Evolutionary conservation across 2,113 vertebrate species (phyloP).

Genomic region (Diglossa brunneiventris): DNA sequence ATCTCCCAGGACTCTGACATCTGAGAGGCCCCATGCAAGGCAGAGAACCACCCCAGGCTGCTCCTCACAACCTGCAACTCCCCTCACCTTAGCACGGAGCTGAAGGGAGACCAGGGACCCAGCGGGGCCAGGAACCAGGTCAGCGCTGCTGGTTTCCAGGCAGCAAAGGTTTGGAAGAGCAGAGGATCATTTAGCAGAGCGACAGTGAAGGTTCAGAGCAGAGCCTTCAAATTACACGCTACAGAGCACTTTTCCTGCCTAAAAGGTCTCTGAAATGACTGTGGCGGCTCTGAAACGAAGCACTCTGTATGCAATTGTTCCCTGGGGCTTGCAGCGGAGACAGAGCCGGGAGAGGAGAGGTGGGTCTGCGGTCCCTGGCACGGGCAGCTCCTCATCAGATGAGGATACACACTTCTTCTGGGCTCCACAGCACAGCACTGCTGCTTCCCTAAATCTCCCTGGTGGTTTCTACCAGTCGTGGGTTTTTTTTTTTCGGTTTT

Average conservation of each 20-base stretch:
- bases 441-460: slow-evolving; percentile 33
- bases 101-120: neutral
- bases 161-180: slow-evolving; percentile 60
- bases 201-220: slow-evolving; percentile 52
- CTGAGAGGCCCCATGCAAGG: slow-evolving; percentile 5
- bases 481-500: neutral
- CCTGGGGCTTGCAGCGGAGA: slow-evolving; percentile 63
- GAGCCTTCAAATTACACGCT: slow-evolving; percentile 66
- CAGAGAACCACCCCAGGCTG: slow-evolving; percentile 4
- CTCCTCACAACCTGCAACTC: neutral
- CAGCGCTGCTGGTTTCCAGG: slow-evolving; percentile 48
- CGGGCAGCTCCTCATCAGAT: neutral
- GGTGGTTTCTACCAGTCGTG: neutral
- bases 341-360: slow-evolving; percentile 28
- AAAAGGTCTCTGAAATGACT: slow-evolving; percentile 62
- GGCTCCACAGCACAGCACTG: neutral
- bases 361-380: slow-evolving; percentile 40
- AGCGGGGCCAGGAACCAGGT: slow-evolving; percentile 48
- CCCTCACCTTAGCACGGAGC: neutral
- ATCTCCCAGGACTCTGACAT: slow-evolving; percentile 46
- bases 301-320: slow-evolving; percentile 61
- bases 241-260: slow-evolving; percentile 64
- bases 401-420: neutral
- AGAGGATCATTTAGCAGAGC: slow-evolving; percentile 61
- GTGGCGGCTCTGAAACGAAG: slow-evolving; percentile 59